Base-by-base conservation (phyloP, 1,140 invertebrate species). In the Watersipora subatra region DNA sequence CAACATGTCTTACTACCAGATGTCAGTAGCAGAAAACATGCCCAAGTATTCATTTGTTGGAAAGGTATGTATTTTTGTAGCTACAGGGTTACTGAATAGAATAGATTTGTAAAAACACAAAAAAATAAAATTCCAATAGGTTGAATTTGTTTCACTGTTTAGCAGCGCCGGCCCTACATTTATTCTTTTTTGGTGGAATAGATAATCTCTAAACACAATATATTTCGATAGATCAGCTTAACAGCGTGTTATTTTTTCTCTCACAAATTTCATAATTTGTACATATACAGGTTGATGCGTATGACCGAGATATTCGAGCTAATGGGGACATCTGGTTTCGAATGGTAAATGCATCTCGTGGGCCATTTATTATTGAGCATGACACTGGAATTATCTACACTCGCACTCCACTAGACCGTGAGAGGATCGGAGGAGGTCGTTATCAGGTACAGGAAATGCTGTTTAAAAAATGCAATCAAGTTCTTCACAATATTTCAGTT, bases 291-390 rank as follows among this genome's bases (percentile, higher is more conserved):
- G 85, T 91, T 0, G 81, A 83, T 46, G 89, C 90, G 0, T 84
- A 87, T 29, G 91, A 93, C 76, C 83, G 84, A 63, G 90, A 93
- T 77, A 85, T 85, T 69, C 89, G 89, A 0, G 84, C 86, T 87
- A 93, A 82, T 89, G 92, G 69, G n/a, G 70, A 69, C 66, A 71
- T 75, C 20, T 71, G 63, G 17, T 79, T 75, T 69, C 59, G 67
- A 69, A 61, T 75, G 73, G 58, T 17, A 12, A 59, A 59, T 22
- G 58, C 22, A 17, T 59, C 58, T 25, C 22, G 7, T 28, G 58
- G 58, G 27, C n/a, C 63, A n/a, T 74, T 62, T 28, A 20, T 28
- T 1, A 73, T 72, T 22, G 66, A 93, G 72, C 87, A 85, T 1
- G 78, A 83, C 15, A 80, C 91, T 63, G 91, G 90, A 12, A 84